These are phyloP conservation scores for Cistogaster globosa DNA, from an alignment of 2,888 invertebrate genomes.

Conservation along the genomic window DNA sequence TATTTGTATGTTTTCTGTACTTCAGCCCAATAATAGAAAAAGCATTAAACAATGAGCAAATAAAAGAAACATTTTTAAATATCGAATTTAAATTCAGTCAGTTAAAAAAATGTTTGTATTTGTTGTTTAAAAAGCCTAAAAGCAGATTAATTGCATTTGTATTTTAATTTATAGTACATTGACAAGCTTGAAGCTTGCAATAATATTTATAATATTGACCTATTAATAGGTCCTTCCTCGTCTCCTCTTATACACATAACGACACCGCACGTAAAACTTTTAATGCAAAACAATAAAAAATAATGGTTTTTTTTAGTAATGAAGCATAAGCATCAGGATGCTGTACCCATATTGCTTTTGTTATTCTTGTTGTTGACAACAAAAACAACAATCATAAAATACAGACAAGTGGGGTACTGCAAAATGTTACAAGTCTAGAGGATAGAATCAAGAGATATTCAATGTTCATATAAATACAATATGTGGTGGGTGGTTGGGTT, in stretches of 20 bases:
- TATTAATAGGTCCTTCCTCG: constrained; percentile 18
- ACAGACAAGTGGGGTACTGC: constrained; percentile 6
- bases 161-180: too few relatives aligned
- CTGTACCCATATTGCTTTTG: constrained; percentile 33
- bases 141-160: too few relatives aligned
- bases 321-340: constrained; percentile 35
- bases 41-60: too few relatives aligned
- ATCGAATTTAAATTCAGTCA: too few relatives aligned
- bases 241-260: not conserved
- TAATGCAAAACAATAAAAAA: not conserved
- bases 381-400: constrained; percentile 19
- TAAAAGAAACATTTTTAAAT: too few relatives aligned
- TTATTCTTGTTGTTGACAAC: constrained; percentile 2
- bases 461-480: not conserved
- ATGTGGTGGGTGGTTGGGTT: constrained; percentile 39
- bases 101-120: too few relatives aligned
- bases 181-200: not conserved
- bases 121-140: too few relatives aligned
- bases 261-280: not conserved
- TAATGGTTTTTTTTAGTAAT: not conserved
- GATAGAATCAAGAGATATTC: constrained; percentile 1
- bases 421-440: constrained; percentile 19
- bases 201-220: constrained; percentile 51
- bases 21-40: too few relatives aligned
- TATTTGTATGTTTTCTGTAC: too few relatives aligned